Percentiles rank a stretch among this genome's conserved stretches.
Conservation (phyloP, 2,113 vertebrate species). For the Numenius arquata region DNA sequence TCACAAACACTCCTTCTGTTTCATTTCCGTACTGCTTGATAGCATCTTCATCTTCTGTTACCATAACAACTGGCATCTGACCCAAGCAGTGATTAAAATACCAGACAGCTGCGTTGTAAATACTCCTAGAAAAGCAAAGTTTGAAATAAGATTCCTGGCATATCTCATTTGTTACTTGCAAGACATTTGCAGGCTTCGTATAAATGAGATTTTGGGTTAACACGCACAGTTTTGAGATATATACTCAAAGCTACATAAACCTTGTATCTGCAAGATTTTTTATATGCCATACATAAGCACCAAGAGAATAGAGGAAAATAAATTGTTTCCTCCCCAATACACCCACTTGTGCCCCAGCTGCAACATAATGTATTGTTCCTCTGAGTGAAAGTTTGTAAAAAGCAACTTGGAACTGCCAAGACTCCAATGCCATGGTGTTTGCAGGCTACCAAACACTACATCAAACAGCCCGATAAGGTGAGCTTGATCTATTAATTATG, state of each 20-base stretch:
- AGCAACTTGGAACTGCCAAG: neutral
- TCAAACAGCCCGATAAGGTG: neutral
- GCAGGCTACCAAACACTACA: neutral
- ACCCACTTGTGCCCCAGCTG: neutral
- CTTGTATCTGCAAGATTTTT: neutral
- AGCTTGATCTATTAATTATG: neutral
- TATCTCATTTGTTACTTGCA: neutral
- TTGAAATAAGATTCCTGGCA: neutral
- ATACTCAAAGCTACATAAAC: neutral
- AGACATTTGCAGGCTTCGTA: neutral
- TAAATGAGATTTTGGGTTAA: neutral
- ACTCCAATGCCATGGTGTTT: neutral
- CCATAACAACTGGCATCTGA: conserved; percentile 90
- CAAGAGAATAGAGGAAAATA: neutral
- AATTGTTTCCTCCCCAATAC: neutral
- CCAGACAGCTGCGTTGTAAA: conserved; percentile 93
- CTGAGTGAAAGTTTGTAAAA: neutral
- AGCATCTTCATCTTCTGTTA: conserved; percentile 86
- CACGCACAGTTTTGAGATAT: neutral
- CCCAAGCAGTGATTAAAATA: conserved; percentile 89
- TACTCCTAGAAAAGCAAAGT: conserved; percentile 81
- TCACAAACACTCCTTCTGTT: conserved; percentile 88
- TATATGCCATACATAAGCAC: neutral
- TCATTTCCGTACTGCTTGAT: conserved; percentile 82
- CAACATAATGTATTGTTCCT: neutral